Evolutionary conservation across 2,888 invertebrate species (phyloP).

Genomic region (Colletes collaris): DNA sequence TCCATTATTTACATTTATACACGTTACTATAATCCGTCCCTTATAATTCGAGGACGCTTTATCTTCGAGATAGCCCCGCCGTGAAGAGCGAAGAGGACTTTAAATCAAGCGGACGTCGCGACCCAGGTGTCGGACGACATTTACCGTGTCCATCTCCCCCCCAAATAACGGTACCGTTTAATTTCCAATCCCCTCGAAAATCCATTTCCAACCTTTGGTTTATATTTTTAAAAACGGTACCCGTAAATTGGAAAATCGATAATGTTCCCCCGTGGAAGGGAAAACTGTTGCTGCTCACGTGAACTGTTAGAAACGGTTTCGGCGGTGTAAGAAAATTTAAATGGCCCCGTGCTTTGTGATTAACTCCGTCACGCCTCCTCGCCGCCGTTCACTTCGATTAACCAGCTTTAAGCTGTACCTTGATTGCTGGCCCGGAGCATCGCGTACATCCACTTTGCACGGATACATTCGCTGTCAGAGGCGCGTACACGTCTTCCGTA

Average conservation of each 20-base stretch:
- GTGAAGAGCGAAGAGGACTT: too few species aligned
- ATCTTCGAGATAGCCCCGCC: too few species aligned
- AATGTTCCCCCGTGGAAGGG: neutral
- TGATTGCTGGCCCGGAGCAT: constrained; percentile 42
- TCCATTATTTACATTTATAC: too few species aligned
- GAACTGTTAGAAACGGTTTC: constrained; percentile 18
- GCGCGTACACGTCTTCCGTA: neutral
- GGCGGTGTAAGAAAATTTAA: constrained; percentile 38
- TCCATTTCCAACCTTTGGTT: too few species aligned
- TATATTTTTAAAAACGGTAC: too few species aligned
- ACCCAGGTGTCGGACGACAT: too few species aligned
- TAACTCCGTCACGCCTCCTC: constrained; percentile 63
- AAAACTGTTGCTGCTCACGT: neutral
- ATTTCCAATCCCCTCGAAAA: neutral
- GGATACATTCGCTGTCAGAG: neutral
- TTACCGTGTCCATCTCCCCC: constrained; percentile 15
- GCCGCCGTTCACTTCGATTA: constrained; percentile 65
- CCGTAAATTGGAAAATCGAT: neutral
- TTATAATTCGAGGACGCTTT: too few species aligned
- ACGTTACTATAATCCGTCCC: too few species aligned
- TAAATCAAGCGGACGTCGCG: too few species aligned
- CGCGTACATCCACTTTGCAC: neutral
- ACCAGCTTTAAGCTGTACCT: constrained; percentile 56
- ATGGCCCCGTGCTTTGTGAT: constrained; percentile 53
- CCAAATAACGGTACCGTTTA: too few species aligned